Evolutionary conservation across 2,113 vertebrate genomes (phyloP).

Genomic region (Oenanthe melanoleuca): DNA sequence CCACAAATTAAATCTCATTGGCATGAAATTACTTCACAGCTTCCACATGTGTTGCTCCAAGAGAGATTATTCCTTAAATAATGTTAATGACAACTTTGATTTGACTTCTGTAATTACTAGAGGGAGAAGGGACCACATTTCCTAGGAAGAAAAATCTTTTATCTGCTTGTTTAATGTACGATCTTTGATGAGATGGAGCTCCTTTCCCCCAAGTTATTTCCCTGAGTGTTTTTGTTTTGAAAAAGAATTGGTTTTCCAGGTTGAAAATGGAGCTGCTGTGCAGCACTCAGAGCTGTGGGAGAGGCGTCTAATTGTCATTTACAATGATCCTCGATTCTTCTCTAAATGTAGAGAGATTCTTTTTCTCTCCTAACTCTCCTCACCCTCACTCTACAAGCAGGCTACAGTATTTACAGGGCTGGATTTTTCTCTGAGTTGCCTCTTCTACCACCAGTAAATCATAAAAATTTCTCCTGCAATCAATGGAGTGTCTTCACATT

Average conservation of each 20-base stretch:
- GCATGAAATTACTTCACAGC: neutral
- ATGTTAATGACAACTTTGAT: constrained; percentile 55
- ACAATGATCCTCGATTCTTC: neutral
- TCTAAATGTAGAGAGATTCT: neutral
- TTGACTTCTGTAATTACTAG: constrained; percentile 49
- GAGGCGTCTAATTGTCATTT: neutral
- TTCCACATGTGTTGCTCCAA: constrained; percentile 5
- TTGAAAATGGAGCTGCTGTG: neutral
- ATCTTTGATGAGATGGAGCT: neutral
- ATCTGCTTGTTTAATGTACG: constrained; percentile 40
- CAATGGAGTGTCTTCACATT: constrained; percentile 50
- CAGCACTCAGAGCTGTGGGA: neutral
- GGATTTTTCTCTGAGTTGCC: neutral
- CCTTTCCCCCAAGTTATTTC: neutral
- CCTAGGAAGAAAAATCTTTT: constrained; percentile 34
- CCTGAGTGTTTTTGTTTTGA: constrained; percentile 29
- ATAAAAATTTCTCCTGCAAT: constrained; percentile 41
- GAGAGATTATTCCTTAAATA: constrained; percentile 42
- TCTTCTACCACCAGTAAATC: constrained; percentile 23
- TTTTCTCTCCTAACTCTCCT: neutral
- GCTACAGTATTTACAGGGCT: neutral
- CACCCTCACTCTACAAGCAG: neutral
- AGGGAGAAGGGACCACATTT: neutral
- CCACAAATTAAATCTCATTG: constrained; percentile 20
- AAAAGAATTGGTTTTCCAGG: constrained; percentile 34